Evolutionary conservation across 2,113 vertebrate species (phyloP).

Genomic region (Crocuta crocuta): DNA sequence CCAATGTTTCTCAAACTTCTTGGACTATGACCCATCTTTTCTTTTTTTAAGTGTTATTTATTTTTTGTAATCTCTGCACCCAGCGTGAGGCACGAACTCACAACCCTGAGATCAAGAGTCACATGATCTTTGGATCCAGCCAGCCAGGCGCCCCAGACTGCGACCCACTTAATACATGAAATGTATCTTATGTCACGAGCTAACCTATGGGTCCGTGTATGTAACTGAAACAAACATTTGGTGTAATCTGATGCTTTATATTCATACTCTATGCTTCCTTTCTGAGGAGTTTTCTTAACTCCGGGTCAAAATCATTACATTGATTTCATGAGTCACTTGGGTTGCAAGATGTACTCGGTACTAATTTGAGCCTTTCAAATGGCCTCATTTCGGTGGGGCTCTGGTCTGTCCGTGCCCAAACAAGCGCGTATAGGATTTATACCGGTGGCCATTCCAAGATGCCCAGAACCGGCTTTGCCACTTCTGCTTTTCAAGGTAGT

Average conservation of each 20-base stretch:
- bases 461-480: background rate
- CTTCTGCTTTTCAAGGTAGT: background rate
- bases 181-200: background rate
- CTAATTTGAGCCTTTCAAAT: background rate
- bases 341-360: background rate
- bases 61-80: background rate
- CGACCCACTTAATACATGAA: background rate
- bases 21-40: background rate
- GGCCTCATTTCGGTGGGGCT: background rate
- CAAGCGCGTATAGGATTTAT: background rate
- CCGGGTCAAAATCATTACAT: background rate
- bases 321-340: background rate
- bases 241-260: background rate
- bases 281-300: background rate
- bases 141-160: background rate
- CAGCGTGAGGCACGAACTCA: background rate
- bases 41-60: background rate
- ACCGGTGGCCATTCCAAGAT: background rate
- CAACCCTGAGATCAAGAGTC: background rate
- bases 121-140: background rate
- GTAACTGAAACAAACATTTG: background rate
- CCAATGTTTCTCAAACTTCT: background rate
- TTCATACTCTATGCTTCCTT: background rate
- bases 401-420: background rate
- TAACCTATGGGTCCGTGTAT: background rate